phyloP scores from a whole-genome alignment of 1,140 invertebrate species.

The Drosophila aff. region DNA sequence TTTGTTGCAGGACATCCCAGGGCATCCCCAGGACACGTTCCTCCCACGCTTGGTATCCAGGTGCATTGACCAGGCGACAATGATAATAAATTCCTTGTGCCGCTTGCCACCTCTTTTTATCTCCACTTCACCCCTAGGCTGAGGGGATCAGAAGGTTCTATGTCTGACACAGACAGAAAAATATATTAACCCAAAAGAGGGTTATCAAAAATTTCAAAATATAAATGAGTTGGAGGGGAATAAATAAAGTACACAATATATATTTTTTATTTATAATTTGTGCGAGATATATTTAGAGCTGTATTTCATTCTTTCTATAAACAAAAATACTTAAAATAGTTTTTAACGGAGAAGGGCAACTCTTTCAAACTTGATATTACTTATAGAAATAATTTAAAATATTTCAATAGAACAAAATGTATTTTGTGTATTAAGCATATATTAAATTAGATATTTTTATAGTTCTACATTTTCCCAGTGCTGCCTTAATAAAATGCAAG shows the following conservation, averaged over 20 bases:
- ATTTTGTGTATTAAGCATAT: neutral
- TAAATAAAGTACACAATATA: too few species aligned
- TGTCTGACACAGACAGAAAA: neutral
- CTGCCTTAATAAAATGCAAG: conserved; percentile 62
- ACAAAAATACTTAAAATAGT: too few species aligned
- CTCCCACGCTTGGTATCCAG: conserved; percentile 30
- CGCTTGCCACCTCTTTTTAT: conserved; percentile 19
- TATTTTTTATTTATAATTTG: too few species aligned
- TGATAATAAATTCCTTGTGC: conserved; percentile 72
- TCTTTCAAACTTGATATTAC: too few species aligned
- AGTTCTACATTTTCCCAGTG: neutral
- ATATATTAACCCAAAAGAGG: neutral
- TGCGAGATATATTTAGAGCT: too few species aligned
- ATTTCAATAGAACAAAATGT: neutral
- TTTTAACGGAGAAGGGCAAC: too few species aligned
- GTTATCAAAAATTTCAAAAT: neutral
- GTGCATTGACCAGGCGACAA: conserved; percentile 72
- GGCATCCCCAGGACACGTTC: conserved; percentile 2
- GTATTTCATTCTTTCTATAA: too few species aligned
- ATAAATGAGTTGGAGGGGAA: too few species aligned
- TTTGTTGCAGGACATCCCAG: conserved; percentile 43
- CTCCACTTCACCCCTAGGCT: neutral
- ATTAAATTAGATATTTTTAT: neutral
- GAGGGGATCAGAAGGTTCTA: neutral
- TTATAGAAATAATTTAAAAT: neutral